Evolutionary conservation across 2,113 vertebrate species (phyloP), one percentile per base, ranked within the genome.

Genomic region (Geothlypis trichas): DNA sequence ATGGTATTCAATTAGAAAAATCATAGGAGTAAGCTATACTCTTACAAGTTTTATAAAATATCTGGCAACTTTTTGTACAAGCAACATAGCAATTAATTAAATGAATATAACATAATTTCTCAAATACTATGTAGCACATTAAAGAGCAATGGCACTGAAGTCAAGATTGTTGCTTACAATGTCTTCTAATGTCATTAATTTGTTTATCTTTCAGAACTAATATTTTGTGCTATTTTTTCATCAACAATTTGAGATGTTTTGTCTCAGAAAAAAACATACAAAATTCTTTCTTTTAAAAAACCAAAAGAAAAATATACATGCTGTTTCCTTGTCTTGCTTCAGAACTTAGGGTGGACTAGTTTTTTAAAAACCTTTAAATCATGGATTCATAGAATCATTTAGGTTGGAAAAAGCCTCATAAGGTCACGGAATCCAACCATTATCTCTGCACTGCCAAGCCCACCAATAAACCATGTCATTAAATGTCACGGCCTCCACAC

Each of bases 11-110:
- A 90, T 86, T 76, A 86, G 31, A 93, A 93, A 83, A 59, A 80
- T 84, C 63, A 84, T 26, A 91, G 13, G 21, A 86, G 13, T 90
- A 37, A 94, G 10, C 23, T 80, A 42, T 66, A 62, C 23, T 85
- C 51, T 74, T 94, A 62, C 37, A 87, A 69, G 46, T 74, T 95
- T 90, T 91, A 65, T 86, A 80, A 80, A 90, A 83, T 58, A 92
- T 7, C 33, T 66, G 37, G 21, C 57, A 94, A n/a, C 9, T 90
- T 94, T 88, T 85, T 68, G 22, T 83, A 65, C n/a, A 90, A 87
- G 13, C 10, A 76, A 49, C 33, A 51, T 4, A 71, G 4, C 11
- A 89, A 96, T 63, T 69, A 81, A 63, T 62, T 91, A 67, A 91
- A 87, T 51, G 55, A 52, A 17, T 55, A 47, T 47, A 55, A 49